Conservation (phyloP, 1,140 invertebrate genomes). For the Lasioglossum albipes region DNA sequence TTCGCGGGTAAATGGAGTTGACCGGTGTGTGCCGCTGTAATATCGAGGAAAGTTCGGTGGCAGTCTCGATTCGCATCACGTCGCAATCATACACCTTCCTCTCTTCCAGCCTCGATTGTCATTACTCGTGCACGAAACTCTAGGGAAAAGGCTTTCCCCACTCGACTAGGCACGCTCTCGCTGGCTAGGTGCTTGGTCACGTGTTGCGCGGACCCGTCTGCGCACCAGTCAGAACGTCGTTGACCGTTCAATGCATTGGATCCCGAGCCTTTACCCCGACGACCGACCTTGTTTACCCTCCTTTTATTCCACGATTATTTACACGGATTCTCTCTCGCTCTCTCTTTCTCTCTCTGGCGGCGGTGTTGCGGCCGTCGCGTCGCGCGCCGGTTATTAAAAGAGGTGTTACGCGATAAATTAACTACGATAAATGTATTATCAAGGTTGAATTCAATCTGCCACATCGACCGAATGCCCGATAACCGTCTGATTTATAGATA, state of each 20-base stretch:
- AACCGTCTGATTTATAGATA: slow-evolving; percentile 5
- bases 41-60: slow-evolving; percentile 22
- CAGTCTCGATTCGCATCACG: slow-evolving; percentile 24
- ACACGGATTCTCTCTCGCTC: not conserved
- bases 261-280: not conserved
- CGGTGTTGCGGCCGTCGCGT: not conserved
- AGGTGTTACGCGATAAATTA: not conserved
- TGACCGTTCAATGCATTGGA: slow-evolving; percentile 34
- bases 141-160: slow-evolving; percentile 36
- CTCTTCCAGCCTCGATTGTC: slow-evolving; percentile 2
- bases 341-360: too few relatives aligned
- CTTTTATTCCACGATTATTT: not conserved
- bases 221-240: slow-evolving; percentile 34
- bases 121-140: slow-evolving; percentile 41
- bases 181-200: slow-evolving; percentile 32
- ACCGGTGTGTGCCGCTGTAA: not conserved
- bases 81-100: slow-evolving; percentile 27
- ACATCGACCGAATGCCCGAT: not conserved
- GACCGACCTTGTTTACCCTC: not conserved
- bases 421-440: slow-evolving; percentile 1
- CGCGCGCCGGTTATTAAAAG: too few relatives aligned
- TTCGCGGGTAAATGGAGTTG: not conserved
- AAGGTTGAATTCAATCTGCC: slow-evolving; percentile 17
- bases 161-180: not conserved
- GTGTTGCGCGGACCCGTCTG: slow-evolving; percentile 28